Percentiles rank a stretch among this genome's conserved stretches.
These are phyloP conservation scores for Potorous gilbertii DNA, from an alignment of 2,797 vertebrate genomes.

Conservation along the genomic window DNA sequence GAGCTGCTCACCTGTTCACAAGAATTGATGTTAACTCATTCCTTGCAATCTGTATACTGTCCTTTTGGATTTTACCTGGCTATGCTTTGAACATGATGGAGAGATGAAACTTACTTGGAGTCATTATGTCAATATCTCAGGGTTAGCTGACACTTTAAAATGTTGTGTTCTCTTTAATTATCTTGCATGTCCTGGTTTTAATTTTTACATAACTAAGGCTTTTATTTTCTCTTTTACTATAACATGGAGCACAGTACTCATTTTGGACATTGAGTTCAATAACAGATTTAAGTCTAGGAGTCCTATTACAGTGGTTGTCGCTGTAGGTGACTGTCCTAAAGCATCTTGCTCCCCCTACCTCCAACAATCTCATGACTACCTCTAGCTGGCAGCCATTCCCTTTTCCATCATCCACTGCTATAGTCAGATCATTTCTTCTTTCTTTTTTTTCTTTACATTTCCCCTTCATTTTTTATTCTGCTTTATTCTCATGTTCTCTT, in stretches of 20 bases:
- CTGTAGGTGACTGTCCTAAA: not conserved
- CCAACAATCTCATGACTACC: not conserved
- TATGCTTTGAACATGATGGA: constrained; percentile 37
- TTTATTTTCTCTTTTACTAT: constrained; percentile 54
- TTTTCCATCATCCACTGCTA: constrained; percentile 61
- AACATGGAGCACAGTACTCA: constrained; percentile 46
- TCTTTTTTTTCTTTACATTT: constrained; percentile 69
- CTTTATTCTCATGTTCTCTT: constrained; percentile 74
- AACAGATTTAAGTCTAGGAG: constrained; percentile 24
- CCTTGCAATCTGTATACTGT: not conserved
- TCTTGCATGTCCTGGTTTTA: not conserved
- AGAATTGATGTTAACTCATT: constrained; percentile 35
- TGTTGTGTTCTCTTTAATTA: not conserved
- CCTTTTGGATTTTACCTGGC: constrained; percentile 22
- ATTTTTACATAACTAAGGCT: constrained; percentile 12
- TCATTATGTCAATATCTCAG: not conserved
- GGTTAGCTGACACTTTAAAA: not conserved
- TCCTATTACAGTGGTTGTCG: constrained; percentile 43
- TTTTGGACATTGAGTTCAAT: constrained; percentile 68
- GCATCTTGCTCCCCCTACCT: too few species aligned
- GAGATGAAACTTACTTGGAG: constrained; percentile 10
- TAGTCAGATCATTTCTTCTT: constrained; percentile 70
- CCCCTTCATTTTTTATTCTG: constrained; percentile 79
- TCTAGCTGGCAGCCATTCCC: not conserved
- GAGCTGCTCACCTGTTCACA: not conserved